Base-by-base conservation (phyloP, 1,140 invertebrate species). In the Chelonus insularis region DNA sequence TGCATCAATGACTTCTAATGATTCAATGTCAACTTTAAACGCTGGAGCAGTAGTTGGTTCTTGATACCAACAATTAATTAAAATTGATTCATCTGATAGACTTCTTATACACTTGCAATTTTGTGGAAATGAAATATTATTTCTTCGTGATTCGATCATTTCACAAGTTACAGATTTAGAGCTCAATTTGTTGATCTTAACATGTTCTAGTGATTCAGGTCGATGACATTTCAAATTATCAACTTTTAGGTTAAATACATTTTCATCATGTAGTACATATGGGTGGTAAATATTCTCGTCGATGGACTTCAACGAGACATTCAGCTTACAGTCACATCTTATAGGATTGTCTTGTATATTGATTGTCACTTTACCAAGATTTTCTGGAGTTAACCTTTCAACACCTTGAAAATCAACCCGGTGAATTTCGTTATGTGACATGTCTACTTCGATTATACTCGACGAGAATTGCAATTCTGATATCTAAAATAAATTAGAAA, bases 281-380 rank as follows among this genome's bases (percentile, higher is more conserved):
- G n/a, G n/a, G n/a, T n/a, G 70, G 45, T 68, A 66, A 64, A 79
- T 57, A 64, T 57, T 67, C 6, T 66, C 68, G 41, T 82, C 76
- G 2, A 84, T 55, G 62, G 86, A 85, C 37, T 77, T 72, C 7
- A 85, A 67, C 51, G 91, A 83, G 14, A 77, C 62, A 39, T 86
- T 81, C 1, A 86, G 23, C 0, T 68, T 7, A 65, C 91, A 93
- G 64, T 90, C 85, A 65, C 91, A 92, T 3, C 68, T 45, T 20
- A 91, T 67, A 0, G 89, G 89, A 78, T 92, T 92, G 36, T 85
- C 72, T 55, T 76, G 82, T 2, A 87, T 73, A 11, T 71, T 69
- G 59, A 84, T 71, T 66, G 68, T 65, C 55, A 77, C 58, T 4
- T 70, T 29, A 39, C 56, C 70, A 57, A 21, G 11, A 57, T n/a